A percentile compares a stretch with the other conserved stretches of the same genome.
phyloP scores from a whole-genome alignment of 1,140 invertebrate species.

The Acromyrmex charruanus region DNA sequence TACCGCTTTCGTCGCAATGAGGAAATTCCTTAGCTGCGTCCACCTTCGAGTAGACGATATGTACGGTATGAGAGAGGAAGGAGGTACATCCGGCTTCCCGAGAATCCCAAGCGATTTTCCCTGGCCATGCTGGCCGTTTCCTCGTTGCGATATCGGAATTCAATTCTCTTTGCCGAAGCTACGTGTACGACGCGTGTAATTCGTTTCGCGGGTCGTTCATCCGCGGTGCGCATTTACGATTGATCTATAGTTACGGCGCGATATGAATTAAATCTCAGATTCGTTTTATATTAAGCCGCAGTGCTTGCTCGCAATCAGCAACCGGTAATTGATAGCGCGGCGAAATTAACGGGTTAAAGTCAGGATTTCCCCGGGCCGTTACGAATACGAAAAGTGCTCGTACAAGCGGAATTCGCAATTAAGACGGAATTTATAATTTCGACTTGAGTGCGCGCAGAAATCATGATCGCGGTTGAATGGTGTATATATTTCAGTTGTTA shows the following conservation, averaged over 20 bases:
- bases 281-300: constrained; percentile 51
- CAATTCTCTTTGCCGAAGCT: constrained; percentile 62
- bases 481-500: constrained; percentile 36
- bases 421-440: constrained; percentile 61
- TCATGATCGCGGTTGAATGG: background rate
- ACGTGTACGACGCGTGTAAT: constrained; percentile 63
- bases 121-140: constrained; percentile 5
- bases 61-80: background rate
- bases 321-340: constrained; percentile 55
- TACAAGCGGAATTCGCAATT: constrained; percentile 58
- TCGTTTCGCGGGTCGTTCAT: constrained; percentile 59
- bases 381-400: constrained; percentile 44
- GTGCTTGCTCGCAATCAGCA: constrained; percentile 46
- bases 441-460: background rate
- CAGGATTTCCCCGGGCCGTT: constrained; percentile 10
- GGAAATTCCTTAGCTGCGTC: constrained; percentile 55
- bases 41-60: constrained; percentile 18
- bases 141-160: constrained; percentile 68
- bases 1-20: constrained; percentile 23
- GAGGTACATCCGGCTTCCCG: constrained; percentile 33
- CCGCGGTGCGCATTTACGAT: constrained; percentile 36
- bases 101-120: constrained; percentile 62
- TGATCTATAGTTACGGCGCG: constrained; percentile 45
- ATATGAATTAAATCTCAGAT: constrained; percentile 67
- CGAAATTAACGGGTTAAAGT: constrained; percentile 53